Evolutionary conservation across 2,113 vertebrate genomes (phyloP).

Genomic region (Odontophorus gujanensis): DNA sequence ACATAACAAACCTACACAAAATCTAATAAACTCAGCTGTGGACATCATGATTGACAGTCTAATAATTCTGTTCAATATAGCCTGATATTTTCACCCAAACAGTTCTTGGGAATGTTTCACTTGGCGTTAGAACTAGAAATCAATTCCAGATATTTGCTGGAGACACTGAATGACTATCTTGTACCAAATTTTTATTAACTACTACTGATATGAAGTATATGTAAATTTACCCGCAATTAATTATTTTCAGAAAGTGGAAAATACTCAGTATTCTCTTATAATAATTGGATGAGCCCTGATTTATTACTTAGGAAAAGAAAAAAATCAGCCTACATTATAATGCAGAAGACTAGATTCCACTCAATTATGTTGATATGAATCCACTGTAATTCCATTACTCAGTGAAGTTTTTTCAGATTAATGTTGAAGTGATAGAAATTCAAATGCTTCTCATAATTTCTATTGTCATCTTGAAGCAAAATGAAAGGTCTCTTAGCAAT

Average conservation of each 20-base stretch:
- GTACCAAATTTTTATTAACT: neutral
- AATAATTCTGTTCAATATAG: neutral
- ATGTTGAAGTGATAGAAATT: slow-evolving; percentile 6
- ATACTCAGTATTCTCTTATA: neutral
- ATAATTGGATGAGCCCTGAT: slow-evolving; percentile 5
- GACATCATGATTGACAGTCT: neutral
- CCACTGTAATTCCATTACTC: slow-evolving; percentile 24
- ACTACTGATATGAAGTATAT: neutral
- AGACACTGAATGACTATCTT: neutral
- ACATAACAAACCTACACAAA: neutral
- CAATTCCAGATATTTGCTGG: neutral
- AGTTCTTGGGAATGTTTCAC: neutral
- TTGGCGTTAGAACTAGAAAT: neutral
- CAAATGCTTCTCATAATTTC: neutral
- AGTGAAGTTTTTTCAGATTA: slow-evolving; percentile 21
- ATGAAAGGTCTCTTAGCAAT: neutral
- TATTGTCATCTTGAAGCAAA: slow-evolving; percentile 6
- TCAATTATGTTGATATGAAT: slow-evolving; percentile 7
- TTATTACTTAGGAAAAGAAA: neutral
- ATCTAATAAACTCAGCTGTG: neutral
- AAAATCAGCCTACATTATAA: neutral
- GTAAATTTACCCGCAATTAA: neutral
- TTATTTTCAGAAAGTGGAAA: neutral
- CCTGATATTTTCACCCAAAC: neutral
- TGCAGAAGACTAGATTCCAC: neutral